Evolutionary conservation across 2,888 invertebrate species (phyloP).

Genomic region (Teleiodes luculella): DNA sequence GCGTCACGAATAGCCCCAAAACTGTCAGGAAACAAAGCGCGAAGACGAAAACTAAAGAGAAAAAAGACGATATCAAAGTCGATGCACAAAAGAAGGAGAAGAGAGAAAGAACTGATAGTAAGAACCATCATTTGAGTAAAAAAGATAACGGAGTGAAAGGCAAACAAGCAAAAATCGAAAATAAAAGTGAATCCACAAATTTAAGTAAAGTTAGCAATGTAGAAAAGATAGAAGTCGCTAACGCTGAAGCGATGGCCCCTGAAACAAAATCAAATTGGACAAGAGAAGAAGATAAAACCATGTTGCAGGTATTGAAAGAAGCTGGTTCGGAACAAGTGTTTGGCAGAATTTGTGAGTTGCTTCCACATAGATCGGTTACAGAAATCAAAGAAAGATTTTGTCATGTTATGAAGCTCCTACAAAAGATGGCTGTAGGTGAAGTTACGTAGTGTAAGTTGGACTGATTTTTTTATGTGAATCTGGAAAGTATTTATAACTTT

Average conservation of each 20-base stretch:
- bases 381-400: conserved; percentile 81
- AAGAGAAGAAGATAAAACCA: conserved; percentile 88
- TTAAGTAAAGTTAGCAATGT: conserved; percentile 1
- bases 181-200: conserved; percentile 18
- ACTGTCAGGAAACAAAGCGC: conserved; percentile 29
- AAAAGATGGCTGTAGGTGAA: conserved; percentile 78
- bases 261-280: conserved; percentile 78
- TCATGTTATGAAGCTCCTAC: conserved; percentile 80
- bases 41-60: conserved; percentile 37
- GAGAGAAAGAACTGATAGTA: conserved; percentile 37
- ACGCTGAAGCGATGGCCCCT: not conserved
- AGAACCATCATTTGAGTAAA: conserved; percentile 31
- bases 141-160: conserved; percentile 40
- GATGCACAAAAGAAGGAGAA: conserved; percentile 38
- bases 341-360: conserved; percentile 69
- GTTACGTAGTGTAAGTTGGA: conserved; percentile 53
- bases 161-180: conserved; percentile 38
- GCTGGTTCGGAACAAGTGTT: conserved; percentile 81
- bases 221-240: conserved; percentile 7
- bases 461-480: conserved; percentile 39
- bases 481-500: conserved; percentile 61
- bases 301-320: conserved; percentile 87
- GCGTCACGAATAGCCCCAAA: conserved; percentile 48
- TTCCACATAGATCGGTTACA: conserved; percentile 75
- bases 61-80: conserved; percentile 35